Evolutionary conservation across 2,113 vertebrate species (phyloP).

Genomic region (Pomatorhinus ruficollis): DNA sequence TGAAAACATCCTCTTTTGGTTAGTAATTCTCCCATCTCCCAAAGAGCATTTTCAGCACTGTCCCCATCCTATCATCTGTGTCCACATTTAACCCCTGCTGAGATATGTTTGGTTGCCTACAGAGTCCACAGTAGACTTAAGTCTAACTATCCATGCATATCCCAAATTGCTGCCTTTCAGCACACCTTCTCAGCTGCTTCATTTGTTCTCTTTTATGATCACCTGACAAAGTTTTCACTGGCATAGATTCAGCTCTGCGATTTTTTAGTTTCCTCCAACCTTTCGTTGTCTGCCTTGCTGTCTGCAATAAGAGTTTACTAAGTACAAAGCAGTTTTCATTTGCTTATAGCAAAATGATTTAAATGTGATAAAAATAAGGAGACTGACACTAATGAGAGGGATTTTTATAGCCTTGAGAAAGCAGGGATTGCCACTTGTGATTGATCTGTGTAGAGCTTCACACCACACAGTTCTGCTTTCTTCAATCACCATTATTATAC

Average conservation of each 20-base stretch:
- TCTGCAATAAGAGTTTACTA: not conserved
- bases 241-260: not conserved
- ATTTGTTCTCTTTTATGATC: not conserved
- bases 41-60: not conserved
- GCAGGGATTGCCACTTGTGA: slow-evolving; percentile 31
- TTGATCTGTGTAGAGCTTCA: not conserved
- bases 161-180: not conserved
- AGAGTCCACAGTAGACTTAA: not conserved
- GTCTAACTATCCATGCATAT: not conserved
- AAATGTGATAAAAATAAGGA: slow-evolving; percentile 23
- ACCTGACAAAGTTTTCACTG: not conserved
- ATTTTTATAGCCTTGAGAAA: slow-evolving; percentile 2
- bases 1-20: not conserved
- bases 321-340: not conserved
- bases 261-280: not conserved
- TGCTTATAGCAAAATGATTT: not conserved
- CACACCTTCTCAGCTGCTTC: not conserved
- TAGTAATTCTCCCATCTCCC: not conserved
- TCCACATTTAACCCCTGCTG: not conserved
- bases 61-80: not conserved
- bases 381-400: not conserved
- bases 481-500: slow-evolving; percentile 38
- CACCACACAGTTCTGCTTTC: slow-evolving; percentile 38
- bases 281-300: not conserved
- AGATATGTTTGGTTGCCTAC: not conserved